These are phyloP conservation scores for Hemiprocne comata DNA, from an alignment of 2,113 vertebrate species.

Conservation along the genomic window DNA sequence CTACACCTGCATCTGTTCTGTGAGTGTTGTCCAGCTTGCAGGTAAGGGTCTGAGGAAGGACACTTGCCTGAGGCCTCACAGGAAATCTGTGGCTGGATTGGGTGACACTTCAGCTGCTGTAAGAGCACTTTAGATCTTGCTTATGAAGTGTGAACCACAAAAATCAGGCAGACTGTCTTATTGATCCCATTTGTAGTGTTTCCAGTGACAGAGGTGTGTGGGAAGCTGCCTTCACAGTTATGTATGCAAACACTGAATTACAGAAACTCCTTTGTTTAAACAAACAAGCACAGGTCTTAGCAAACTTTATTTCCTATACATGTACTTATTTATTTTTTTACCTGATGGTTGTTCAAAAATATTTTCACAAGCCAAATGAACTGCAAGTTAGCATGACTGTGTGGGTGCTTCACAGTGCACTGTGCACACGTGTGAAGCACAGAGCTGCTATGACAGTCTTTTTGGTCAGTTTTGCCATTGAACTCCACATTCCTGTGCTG, in stretches of 20 bases:
- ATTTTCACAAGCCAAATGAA: background rate
- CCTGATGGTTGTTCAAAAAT: background rate
- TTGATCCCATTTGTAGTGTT: background rate
- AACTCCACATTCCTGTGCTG: background rate
- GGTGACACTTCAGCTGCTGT: background rate
- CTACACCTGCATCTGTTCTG: background rate
- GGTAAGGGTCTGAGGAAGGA: background rate
- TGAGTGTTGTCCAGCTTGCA: background rate
- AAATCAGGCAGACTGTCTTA: background rate
- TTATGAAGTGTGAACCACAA: background rate
- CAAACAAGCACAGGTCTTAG: background rate
- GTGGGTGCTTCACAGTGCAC: background rate
- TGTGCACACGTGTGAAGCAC: rapidly evolving
- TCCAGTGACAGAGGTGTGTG: background rate
- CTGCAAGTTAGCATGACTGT: background rate
- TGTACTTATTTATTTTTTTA: background rate
- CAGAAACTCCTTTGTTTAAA: background rate
- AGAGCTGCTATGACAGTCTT: background rate
- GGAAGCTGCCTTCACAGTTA: background rate
- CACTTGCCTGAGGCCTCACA: background rate
- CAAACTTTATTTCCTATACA: background rate
- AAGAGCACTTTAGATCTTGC: background rate
- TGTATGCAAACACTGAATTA: background rate
- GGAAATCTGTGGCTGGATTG: background rate
- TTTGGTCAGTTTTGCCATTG: background rate